A percentile compares a stretch with the other conserved stretches of the same genome.
Evolutionary conservation across 1,140 invertebrate species (phyloP).

Genomic region (Drosophila malerkotliana): DNA sequence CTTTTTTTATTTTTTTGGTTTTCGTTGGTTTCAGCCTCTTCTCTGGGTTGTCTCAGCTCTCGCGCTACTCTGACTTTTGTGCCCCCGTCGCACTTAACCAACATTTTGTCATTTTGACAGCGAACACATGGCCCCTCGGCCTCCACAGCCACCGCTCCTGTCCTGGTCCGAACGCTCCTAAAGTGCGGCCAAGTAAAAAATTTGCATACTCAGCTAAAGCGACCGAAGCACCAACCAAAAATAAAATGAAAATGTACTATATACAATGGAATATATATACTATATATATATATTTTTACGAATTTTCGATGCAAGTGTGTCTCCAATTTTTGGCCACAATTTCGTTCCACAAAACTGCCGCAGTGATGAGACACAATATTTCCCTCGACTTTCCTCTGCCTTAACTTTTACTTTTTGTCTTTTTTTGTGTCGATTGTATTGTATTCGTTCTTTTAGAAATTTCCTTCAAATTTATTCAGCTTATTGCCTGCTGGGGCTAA

Average conservation of each 20-base stretch:
- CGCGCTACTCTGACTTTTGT: slow-evolving; percentile 43
- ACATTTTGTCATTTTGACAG: slow-evolving; percentile 80
- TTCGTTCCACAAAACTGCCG: slow-evolving; percentile 66
- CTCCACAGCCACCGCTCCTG: neutral
- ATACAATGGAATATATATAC: neutral
- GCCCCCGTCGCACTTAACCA: slow-evolving; percentile 62
- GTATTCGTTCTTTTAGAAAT: slow-evolving; percentile 21
- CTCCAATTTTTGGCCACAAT: slow-evolving; percentile 44
- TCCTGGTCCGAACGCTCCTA: slow-evolving; percentile 33
- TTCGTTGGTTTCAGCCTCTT: neutral
- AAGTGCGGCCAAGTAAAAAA: slow-evolving; percentile 74
- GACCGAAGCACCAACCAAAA: slow-evolving; percentile 22
- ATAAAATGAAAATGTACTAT: slow-evolving; percentile 4
- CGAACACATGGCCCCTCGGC: slow-evolving; percentile 44
- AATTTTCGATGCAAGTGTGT: slow-evolving; percentile 50
- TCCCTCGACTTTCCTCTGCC: slow-evolving; percentile 4
- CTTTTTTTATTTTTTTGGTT: slow-evolving; percentile 11
- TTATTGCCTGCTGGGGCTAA: slow-evolving; percentile 32
- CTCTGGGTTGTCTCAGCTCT: slow-evolving; percentile 8
- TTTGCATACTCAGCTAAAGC: slow-evolving; percentile 75
- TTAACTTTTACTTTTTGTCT: slow-evolving; percentile 44
- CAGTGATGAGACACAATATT: slow-evolving; percentile 65
- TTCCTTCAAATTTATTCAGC: slow-evolving; percentile 21
- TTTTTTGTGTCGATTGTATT: slow-evolving; percentile 16
- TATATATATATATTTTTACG: slow-evolving; percentile 30